Base-by-base conservation (phyloP, 2,113 vertebrate genomes). In the Okapia johnstoni region DNA sequence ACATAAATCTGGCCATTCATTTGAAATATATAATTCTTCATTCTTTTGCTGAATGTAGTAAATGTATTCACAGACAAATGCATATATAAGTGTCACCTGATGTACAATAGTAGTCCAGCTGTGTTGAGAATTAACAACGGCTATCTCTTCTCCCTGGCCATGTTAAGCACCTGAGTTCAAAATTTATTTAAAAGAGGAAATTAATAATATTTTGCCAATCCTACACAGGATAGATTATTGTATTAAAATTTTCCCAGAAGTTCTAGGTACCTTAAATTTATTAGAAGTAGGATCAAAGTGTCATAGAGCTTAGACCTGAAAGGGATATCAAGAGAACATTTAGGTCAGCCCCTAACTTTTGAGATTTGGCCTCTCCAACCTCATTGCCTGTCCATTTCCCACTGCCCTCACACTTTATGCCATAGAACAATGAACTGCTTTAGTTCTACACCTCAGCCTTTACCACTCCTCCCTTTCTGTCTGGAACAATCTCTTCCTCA, bases 141-240 rank as follows among this genome's bases (percentile, higher is more conserved):
- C 81, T 61, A 4, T 57, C 66, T 91, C 63, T 88, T 95, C 70
- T 91, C 85, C 79, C 77, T 52, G 48, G 85, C 57, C 94, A 85
- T 63, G 80, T 84, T 40, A 97, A 96, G 54, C 83, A 61, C 30
- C 81, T 88, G 80, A 79, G 14, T 54, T 91, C 63, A 86, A 91
- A 84, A 46, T 40, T 57, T 93, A 94, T 66, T 73, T 93, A 52
- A 70, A 88, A 93, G 90, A 86, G 85, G 48, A 96, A 97, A 94
- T 96, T 73, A 88, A 55, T 92, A 81, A 85, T 87, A 60, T 57
- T 95, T 91, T 58, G 58, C 40, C 55, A 94, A 46, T 28, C n/a
- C 96, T 96, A 58, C 30, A 77, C 33, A 80, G 81, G 87, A 92
- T 3, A 90, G 63, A 40, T 4, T 55, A 25, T 80, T n/a, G 11